Percentiles rank a stretch among this genome's conserved stretches.
phyloP scores from a whole-genome alignment of 2,888 invertebrate genomes.

The Cephus runcator region DNA sequence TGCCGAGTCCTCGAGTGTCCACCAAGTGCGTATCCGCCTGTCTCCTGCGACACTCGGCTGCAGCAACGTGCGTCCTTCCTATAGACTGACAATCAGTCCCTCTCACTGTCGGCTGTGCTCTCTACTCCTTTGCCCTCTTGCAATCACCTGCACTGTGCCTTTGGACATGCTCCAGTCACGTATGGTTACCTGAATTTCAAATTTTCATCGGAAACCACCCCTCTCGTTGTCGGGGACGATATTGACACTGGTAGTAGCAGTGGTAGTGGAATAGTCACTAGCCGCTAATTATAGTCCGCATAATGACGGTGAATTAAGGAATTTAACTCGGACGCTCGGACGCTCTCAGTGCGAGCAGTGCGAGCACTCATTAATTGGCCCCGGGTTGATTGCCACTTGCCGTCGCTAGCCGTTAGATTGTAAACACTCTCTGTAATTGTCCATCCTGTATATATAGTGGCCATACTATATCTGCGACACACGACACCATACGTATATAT shows the following conservation, averaged over 20 bases:
- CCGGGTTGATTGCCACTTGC: constrained; percentile 49
- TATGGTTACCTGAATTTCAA: background rate
- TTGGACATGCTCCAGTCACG: background rate
- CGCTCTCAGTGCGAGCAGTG: constrained; percentile 6
- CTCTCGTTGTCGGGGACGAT: background rate
- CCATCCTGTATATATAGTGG: constrained; percentile 14
- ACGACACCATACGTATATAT: background rate
- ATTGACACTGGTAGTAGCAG: background rate
- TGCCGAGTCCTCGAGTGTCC: constrained; percentile 30
- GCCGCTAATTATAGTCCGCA: constrained; percentile 13
- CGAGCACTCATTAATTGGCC: constrained; percentile 51
- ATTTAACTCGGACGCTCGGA: constrained; percentile 9
- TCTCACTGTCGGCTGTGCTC: background rate
- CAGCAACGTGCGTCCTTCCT: constrained; percentile 1
- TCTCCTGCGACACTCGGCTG: constrained; percentile 43
- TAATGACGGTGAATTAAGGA: constrained; percentile 21
- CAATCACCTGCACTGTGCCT: background rate
- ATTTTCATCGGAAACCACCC: background rate
- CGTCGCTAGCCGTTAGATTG: constrained; percentile 27
- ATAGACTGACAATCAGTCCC: background rate
- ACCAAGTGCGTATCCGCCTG: constrained; percentile 50
- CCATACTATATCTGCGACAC: background rate
- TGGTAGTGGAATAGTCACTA: background rate
- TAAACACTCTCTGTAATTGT: constrained; percentile 40
- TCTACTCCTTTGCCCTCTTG: background rate